phyloP scores from a whole-genome alignment of 1,140 invertebrate genomes.

The Bombus superbus region DNA sequence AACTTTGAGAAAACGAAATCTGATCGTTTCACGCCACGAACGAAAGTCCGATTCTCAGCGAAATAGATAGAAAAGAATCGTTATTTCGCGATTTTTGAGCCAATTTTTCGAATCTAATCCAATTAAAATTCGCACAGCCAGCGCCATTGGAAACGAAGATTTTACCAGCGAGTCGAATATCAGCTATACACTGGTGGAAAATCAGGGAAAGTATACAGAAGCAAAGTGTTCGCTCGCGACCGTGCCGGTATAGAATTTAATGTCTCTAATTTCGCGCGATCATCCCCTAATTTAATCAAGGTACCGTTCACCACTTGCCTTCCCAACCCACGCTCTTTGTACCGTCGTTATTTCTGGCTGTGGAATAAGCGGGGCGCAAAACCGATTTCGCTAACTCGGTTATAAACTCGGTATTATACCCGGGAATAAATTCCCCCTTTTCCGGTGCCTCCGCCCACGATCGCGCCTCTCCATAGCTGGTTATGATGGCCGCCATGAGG shows the following conservation, averaged over 20 bases:
- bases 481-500: constrained; percentile 77
- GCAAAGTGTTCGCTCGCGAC: constrained; percentile 1
- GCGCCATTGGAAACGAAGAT: not conserved
- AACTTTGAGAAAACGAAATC: no score
- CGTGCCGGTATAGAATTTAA: constrained; percentile 71
- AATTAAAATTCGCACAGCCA: not conserved
- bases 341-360: constrained; percentile 61
- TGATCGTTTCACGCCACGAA: no score
- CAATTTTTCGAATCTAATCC: not conserved
- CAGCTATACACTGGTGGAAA: not conserved
- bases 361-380: constrained; percentile 54
- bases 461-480: constrained; percentile 42
- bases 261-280: constrained; percentile 80
- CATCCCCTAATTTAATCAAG: constrained; percentile 80
- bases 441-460: constrained; percentile 35
- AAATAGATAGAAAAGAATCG: not conserved
- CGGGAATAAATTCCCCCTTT: constrained; percentile 55
- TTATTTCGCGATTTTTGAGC: not conserved
- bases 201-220: not conserved
- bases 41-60: no score
- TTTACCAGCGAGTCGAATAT: not conserved
- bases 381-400: constrained; percentile 79
- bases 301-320: constrained; percentile 48
- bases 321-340: constrained; percentile 55
- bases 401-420: constrained; percentile 79